Conservation (phyloP, 2,113 vertebrate genomes). For the Anser cygnoides region DNA sequence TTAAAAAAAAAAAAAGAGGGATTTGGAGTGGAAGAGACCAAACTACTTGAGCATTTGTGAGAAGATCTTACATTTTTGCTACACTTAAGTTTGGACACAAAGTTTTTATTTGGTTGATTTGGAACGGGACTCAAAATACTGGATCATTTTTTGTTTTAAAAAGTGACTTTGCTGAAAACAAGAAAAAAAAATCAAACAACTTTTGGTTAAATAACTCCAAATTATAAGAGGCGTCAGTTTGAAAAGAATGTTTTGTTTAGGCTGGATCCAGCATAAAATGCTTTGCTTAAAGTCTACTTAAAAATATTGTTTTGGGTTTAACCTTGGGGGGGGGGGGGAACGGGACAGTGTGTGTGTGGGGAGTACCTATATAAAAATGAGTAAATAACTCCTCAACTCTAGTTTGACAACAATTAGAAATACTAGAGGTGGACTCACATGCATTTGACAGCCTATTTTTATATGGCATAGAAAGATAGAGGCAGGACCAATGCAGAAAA, state of each 20-base stretch:
- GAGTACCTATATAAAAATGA: neutral
- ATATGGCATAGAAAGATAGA: neutral
- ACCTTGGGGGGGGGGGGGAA: neutral
- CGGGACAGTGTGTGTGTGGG: no score
- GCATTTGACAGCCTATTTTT: neutral
- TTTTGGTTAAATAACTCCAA: slow-evolving; percentile 10
- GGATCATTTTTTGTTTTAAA: neutral
- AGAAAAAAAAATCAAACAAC: neutral
- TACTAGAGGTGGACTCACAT: neutral
- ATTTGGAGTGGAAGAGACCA: accelerated
- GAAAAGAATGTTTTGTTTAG: neutral
- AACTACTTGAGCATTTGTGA: neutral
- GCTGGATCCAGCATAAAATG: slow-evolving; percentile 8
- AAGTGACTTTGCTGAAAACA: neutral
- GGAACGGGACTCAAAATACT: neutral
- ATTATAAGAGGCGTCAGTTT: neutral
- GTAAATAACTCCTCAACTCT: neutral
- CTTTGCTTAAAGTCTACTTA: neutral
- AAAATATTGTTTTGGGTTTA: neutral
- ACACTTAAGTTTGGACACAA: neutral
- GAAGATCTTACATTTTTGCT: neutral
- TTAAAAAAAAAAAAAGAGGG: neutral
- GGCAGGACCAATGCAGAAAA: neutral
- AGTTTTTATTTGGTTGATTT: neutral
- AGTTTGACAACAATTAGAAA: neutral